Evolutionary conservation across 2,797 vertebrate species (phyloP), one percentile per base, ranked within the genome.

Genomic region (Australoheros facetus): DNA sequence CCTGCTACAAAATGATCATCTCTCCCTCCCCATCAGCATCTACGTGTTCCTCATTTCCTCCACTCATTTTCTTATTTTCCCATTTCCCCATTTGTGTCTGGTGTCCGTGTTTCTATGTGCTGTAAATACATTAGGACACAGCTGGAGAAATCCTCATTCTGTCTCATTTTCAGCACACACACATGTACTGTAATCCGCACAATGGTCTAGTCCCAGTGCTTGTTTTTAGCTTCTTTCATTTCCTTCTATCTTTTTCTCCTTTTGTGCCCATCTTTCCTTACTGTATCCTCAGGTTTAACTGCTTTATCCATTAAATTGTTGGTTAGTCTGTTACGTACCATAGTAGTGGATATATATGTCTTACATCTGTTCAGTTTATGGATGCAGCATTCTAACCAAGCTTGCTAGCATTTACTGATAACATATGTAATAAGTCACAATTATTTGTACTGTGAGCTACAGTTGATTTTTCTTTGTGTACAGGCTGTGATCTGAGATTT

Each of bases 31-130:
- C 51, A 39, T 39, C 57, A 3, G 19, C 62, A 17, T 78, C 16
- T 71, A 14, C 9, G 11, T 48, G 69, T 75, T 73, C 58, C 87
- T 91, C 87, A 88, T 92, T 92, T 93, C 92, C 90, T 89, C 77
- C 30, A 0, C 77, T 91, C 79, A 79, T 90, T 86, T 89, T 64
- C 81, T 39, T 26, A 48, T 48, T 51, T 72, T 71, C 57, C 84
- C 84, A 85, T 90, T 93, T 91, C 90, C 91, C 70, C 64, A 37
- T 48, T 53, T 14, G 11, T 48, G 59, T 71, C 83, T 85, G 87
- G 71, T 75, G 4, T 83, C 77, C 70, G 34, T 80, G 79, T 78
- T 73, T 81, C 54, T 79, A 51, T 80, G 71, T 71, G 57, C 87
- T 72, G 73, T 91, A 84, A 87, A 59, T 74, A 69, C 73, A 81